phyloP scores from a whole-genome alignment of 2,113 vertebrate species.

The Petaurus breviceps region DNA sequence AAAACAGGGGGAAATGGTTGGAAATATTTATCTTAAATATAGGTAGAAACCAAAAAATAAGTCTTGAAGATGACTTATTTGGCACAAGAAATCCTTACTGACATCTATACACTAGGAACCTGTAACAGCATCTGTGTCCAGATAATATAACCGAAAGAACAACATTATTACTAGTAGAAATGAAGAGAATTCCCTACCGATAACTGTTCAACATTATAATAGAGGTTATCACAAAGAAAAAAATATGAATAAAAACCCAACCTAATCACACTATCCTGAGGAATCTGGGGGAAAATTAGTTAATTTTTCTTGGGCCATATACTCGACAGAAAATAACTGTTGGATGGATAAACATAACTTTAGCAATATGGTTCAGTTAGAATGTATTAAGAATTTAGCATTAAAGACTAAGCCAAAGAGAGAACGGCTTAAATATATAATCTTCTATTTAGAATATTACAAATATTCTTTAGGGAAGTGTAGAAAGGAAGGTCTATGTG shows the following conservation, averaged over 20 bases:
- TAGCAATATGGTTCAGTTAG: background rate
- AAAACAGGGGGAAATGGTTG: conserved; percentile 31
- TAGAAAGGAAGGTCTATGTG: background rate
- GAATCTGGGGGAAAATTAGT: background rate
- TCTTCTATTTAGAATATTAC: conserved; percentile 8
- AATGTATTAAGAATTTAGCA: background rate
- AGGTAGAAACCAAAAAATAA: conserved; percentile 35
- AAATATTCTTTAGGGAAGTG: background rate
- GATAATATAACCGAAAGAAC: background rate
- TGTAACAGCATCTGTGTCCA: background rate
- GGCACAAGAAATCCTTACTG: conserved; percentile 30
- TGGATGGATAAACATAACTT: conserved; percentile 36
- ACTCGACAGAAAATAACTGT: conserved; percentile 15
- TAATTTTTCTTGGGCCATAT: conserved; percentile 3
- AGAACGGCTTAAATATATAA: conserved; percentile 12
- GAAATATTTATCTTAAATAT: conserved; percentile 36
- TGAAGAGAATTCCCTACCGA: conserved; percentile 25
- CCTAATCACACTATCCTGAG: background rate
- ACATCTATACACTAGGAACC: background rate
- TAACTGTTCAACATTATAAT: background rate
- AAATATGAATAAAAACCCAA: conserved; percentile 26
- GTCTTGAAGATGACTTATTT: conserved; percentile 25
- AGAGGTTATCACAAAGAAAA: conserved; percentile 31
- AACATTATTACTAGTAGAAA: background rate
- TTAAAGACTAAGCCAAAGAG: background rate